These are phyloP conservation scores for Chaetops frenatus DNA, from an alignment of 2,113 vertebrate species.

Conservation along the genomic window DNA sequence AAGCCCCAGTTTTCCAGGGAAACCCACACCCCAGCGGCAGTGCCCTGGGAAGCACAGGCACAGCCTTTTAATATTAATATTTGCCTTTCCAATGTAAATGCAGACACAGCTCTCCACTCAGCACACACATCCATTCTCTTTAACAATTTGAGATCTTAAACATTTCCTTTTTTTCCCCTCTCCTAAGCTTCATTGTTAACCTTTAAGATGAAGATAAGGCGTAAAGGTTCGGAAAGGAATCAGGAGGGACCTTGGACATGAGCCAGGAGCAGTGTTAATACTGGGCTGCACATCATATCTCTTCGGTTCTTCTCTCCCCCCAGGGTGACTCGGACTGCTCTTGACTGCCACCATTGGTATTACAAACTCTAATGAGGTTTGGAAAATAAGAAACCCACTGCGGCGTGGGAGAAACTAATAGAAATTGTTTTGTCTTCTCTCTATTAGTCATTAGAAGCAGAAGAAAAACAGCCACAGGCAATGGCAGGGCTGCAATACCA, in stretches of 20 bases:
- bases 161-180: not conserved
- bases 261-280: slow-evolving; percentile 31
- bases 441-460: slow-evolving; percentile 69
- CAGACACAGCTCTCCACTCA: not conserved
- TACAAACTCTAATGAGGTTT: slow-evolving; percentile 74
- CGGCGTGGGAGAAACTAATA: slow-evolving; percentile 65
- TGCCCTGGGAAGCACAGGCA: not conserved
- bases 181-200: slow-evolving; percentile 43
- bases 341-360: slow-evolving; percentile 40
- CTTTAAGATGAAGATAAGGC: slow-evolving; percentile 51
- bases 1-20: not conserved
- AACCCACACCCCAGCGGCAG: not conserved
- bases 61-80: not conserved
- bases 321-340: slow-evolving; percentile 51
- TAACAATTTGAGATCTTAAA: not conserved
- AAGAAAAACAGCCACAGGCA: slow-evolving; percentile 68
- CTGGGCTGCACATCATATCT: slow-evolving; percentile 34
- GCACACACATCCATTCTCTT: not conserved
- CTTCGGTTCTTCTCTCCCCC: not conserved
- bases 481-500: slow-evolving; percentile 32
- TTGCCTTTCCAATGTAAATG: slow-evolving; percentile 22
- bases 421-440: slow-evolving; percentile 66
- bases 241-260: slow-evolving; percentile 10
- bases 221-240: slow-evolving; percentile 2
- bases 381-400: slow-evolving; percentile 69